Conservation (phyloP, 1,140 invertebrate species). For the Aphelinus atriplicis region DNA sequence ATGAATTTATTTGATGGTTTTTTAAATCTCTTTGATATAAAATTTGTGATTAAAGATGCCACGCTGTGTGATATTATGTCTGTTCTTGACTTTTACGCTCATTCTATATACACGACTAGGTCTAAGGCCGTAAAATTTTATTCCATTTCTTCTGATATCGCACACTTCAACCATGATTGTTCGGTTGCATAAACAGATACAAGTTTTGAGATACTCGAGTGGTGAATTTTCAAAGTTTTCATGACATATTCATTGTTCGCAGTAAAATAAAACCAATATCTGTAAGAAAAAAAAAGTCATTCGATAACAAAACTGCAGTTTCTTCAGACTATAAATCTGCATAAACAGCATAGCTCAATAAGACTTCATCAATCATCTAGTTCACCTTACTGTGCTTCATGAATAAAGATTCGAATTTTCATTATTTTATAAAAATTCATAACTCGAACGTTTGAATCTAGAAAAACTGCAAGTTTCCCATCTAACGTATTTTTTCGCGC, state of each 20-base stretch:
- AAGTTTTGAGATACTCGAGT: constrained; percentile 26
- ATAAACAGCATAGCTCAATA: neutral
- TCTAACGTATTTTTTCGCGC: constrained; percentile 5
- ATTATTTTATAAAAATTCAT: constrained; percentile 29
- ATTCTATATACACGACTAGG: constrained; percentile 64
- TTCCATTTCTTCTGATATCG: constrained; percentile 48
- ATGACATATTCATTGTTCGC: too few species aligned
- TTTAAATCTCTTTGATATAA: constrained; percentile 66
- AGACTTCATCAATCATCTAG: neutral
- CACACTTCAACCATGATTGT: constrained; percentile 38
- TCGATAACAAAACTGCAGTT: constrained; percentile 2
- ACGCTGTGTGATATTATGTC: constrained; percentile 61
- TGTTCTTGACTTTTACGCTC: constrained; percentile 54
- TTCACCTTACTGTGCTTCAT: neutral
- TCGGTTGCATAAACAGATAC: constrained; percentile 37
- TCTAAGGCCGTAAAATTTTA: constrained; percentile 63
- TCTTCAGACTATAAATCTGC: neutral
- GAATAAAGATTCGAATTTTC: constrained; percentile 3
- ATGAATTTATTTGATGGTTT: constrained; percentile 67
- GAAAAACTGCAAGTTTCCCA: constrained; percentile 22
- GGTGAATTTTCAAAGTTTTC: too few species aligned
- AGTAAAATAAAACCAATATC: too few species aligned
- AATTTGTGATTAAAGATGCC: constrained; percentile 66
- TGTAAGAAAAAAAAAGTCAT: neutral
- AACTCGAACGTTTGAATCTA: constrained; percentile 19